Evolutionary conservation across 2,113 vertebrate species (phyloP), one percentile per base, ranked within the genome.

Genomic region (Coturnix japonica): DNA sequence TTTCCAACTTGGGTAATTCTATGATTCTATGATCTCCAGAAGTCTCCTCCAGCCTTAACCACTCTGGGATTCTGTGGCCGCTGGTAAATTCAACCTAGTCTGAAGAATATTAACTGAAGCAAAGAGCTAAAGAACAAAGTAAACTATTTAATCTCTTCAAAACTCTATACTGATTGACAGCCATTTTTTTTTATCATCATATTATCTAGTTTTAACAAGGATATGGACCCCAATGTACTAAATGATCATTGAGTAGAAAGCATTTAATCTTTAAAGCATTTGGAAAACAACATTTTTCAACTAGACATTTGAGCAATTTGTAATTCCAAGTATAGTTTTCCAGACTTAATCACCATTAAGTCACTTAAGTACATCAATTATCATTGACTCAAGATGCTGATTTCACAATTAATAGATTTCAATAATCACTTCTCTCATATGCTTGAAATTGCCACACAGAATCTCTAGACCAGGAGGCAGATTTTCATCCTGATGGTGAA

Each of bases 311-410:
- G n/a, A 86, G 39, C 35, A 70, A 87, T 67, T 60, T 74, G 41
- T 83, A 70, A 75, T 61, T 88, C 79, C 37, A 82, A 86, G 64
- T 66, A 56, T 7, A 81, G 37, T 91, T 91, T 85, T 91, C 43
- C 60, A 91, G 73, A 74, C 69, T 93, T 91, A 89, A 95, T 92
- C 73, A 76, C 39, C 41, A 91, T 82, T 91, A 95, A 89, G 49
- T 57, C 83, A 84, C 53, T 87, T 87, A 95, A 94, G 94, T 61
- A 79, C 57, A 88, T 77, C 80, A 93, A 66, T 47, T 87, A 95
- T 41, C 53, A 57, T 85, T 90, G 91, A 80, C 78, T 93, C 66
- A 53, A 79, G 72, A 81, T 63, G 56, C 49, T 86, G 66, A 91
- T 89, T 95, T 91, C 72, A 89, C 46, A 91, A 56, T 83, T 91